Conservation (phyloP, 2,797 vertebrate genomes). For the Silurus lanzhouensis region DNA sequence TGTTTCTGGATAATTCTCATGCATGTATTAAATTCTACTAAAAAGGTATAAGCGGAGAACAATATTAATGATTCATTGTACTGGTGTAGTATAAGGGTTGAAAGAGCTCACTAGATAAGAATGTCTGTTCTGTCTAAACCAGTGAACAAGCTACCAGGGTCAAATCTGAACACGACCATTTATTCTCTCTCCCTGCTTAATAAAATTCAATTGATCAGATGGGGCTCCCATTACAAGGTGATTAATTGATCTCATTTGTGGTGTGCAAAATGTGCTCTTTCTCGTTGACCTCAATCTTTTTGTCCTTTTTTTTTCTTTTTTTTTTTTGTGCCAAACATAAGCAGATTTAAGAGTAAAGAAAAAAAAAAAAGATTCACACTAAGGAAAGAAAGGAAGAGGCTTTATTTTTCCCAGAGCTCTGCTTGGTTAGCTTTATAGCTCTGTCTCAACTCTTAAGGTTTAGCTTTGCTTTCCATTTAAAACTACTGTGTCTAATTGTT, state of each 20-base stretch:
- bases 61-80: conserved; percentile 5
- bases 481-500: conserved; percentile 81
- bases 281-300: conserved; percentile 75
- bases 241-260: conserved; percentile 79
- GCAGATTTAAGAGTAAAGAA: conserved; percentile 68
- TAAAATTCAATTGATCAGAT: conserved; percentile 70
- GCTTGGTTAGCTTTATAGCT: conserved; percentile 75
- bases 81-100: conserved; percentile 9
- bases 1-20: not conserved
- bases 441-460: conserved; percentile 70
- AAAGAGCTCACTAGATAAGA: conserved; percentile 28
- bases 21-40: too few species aligned
- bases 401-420: conserved; percentile 75
- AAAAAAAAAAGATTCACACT: conserved; percentile 64
- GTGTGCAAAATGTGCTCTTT: conserved; percentile 64
- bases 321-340: conserved; percentile 70
- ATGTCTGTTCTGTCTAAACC: conserved; percentile 16
- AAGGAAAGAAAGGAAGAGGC: conserved; percentile 72
- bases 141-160: conserved; percentile 60
- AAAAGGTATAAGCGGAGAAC: not conserved
- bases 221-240: conserved; percentile 72
- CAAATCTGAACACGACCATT: conserved; percentile 61
- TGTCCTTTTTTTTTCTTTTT: conserved; percentile 70
- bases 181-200: conserved; percentile 62
- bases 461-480: conserved; percentile 74